Percentiles rank a stretch among this genome's conserved stretches.
These are phyloP conservation scores for Liopterus haemorrhoidalis DNA, from an alignment of 2,888 invertebrate species.

Conservation along the genomic window DNA sequence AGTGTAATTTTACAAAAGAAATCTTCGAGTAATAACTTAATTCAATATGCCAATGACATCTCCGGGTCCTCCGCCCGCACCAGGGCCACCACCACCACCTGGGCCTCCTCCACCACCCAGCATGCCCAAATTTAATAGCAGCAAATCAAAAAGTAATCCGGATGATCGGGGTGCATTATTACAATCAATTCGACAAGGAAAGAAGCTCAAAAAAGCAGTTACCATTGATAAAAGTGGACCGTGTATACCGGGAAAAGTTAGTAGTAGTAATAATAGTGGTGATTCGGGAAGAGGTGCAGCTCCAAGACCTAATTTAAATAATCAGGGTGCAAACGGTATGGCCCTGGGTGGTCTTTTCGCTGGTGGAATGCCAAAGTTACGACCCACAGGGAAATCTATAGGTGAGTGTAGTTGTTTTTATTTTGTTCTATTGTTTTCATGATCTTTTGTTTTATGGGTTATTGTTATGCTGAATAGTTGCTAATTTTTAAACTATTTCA, in stretches of 20 bases:
- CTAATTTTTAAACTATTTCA: too few species aligned
- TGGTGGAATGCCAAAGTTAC: constrained; percentile 76
- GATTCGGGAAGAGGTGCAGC: constrained; percentile 39
- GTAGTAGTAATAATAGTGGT: constrained; percentile 31
- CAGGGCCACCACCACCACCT: constrained; percentile 60
- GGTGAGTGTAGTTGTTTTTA: constrained; percentile 28
- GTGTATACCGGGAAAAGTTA: constrained; percentile 59
- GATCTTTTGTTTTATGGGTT: too few species aligned
- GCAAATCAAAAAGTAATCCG: constrained; percentile 47
- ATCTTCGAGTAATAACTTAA: too few species aligned
- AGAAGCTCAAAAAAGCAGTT: constrained; percentile 73
- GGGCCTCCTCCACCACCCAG: constrained; percentile 57
- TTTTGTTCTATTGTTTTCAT: too few species aligned
- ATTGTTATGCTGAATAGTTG: too few species aligned
- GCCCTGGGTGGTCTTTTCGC: constrained; percentile 70
- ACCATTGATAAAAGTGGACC: constrained; percentile 91
- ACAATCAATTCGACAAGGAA: constrained; percentile 76
- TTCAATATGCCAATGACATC: constrained; percentile 51
- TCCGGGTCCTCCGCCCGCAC: constrained; percentile 61
- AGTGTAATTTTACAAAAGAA: too few species aligned
- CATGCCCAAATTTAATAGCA: constrained; percentile 48
- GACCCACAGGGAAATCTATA: constrained; percentile 58
- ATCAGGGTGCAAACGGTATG: constrained; percentile 38
- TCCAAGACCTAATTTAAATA: constrained; percentile 38
- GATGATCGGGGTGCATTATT: constrained; percentile 66